Percentiles rank a stretch among this genome's conserved stretches.
These are phyloP conservation scores for Heliothis virescens DNA, from an alignment of 1,140 invertebrate genomes.

Conservation along the genomic window DNA sequence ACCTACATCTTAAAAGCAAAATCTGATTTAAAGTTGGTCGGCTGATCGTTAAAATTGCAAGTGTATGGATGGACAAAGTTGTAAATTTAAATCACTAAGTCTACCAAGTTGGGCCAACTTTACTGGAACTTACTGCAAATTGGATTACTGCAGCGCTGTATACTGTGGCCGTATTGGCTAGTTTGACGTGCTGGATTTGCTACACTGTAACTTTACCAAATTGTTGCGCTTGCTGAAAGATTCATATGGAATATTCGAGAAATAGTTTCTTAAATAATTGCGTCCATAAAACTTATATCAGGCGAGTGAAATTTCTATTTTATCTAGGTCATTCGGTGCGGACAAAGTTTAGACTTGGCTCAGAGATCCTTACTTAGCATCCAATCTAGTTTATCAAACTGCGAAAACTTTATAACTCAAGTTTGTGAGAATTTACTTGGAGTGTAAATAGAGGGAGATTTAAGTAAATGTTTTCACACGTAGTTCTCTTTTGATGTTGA, in stretches of 20 bases:
- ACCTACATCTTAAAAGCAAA: slow-evolving; percentile 60
- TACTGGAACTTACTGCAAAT: slow-evolving; percentile 70
- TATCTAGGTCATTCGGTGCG: slow-evolving; percentile 11
- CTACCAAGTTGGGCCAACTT: slow-evolving; percentile 71
- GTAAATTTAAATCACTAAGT: slow-evolving; percentile 82
- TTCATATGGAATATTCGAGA: not conserved
- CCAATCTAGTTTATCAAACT: slow-evolving; percentile 27
- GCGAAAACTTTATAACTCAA: slow-evolving; percentile 18
- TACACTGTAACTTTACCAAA: not conserved
- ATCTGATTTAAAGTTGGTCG: slow-evolving; percentile 67
- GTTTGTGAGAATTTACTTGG: slow-evolving; percentile 25
- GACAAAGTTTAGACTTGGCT: not conserved
- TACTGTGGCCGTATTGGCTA: slow-evolving; percentile 55
- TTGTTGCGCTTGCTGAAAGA: not conserved
- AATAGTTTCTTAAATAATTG: not conserved
- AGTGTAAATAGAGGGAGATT: slow-evolving; percentile 23
- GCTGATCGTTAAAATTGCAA: slow-evolving; percentile 74
- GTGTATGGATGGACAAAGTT: slow-evolving; percentile 69
- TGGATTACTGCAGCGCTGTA: slow-evolving; percentile 68
- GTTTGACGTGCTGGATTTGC: slow-evolving; percentile 60
- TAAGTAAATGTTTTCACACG: slow-evolving; percentile 28
- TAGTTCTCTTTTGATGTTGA: slow-evolving; percentile 11
- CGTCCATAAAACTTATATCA: not conserved
- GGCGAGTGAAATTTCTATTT: not conserved
- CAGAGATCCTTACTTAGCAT: not conserved